Conservation (phyloP, 2,888 invertebrate species). For the Coenonympha arcania region DNA sequence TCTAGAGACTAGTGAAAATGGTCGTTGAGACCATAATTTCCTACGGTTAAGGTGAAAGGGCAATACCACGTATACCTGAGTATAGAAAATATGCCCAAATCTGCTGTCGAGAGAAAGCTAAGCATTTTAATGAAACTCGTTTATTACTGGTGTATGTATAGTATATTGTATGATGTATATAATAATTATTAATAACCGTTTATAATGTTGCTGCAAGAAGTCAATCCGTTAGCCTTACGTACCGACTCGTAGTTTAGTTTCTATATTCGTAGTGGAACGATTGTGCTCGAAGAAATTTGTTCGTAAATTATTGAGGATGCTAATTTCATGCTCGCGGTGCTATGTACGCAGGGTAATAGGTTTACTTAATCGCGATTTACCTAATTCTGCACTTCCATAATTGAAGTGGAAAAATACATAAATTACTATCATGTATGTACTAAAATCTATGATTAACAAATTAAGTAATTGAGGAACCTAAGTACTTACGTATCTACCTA, state of each 20-base stretch:
- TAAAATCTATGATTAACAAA: no score
- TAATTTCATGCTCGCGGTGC: slow-evolving; percentile 15
- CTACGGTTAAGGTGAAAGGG: not conserved
- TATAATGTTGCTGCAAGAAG: slow-evolving; percentile 10
- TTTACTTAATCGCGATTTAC: not conserved
- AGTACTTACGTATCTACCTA: no score
- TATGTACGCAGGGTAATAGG: no score
- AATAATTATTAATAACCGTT: slow-evolving; percentile 8
- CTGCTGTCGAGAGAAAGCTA: slow-evolving; percentile 3
- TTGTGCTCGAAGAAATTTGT: slow-evolving; percentile 13
- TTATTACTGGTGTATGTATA: slow-evolving; percentile 11
- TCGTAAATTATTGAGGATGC: slow-evolving; percentile 19
- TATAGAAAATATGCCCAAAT: not conserved
- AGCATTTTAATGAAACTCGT: slow-evolving; percentile 14
- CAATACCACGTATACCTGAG: not conserved
- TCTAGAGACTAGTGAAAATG: no score
- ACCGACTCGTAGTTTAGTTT: not conserved
- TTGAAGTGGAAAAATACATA: not conserved
- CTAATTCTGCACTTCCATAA: not conserved
- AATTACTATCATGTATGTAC: no score
- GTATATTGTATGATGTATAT: no score
- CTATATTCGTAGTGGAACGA: not conserved
- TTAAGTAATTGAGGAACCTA: no score
- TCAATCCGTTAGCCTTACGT: slow-evolving; percentile 8
- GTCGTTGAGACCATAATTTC: no score